Conservation (phyloP, 2,888 invertebrate genomes). For the Sminthurides aquaticus region DNA sequence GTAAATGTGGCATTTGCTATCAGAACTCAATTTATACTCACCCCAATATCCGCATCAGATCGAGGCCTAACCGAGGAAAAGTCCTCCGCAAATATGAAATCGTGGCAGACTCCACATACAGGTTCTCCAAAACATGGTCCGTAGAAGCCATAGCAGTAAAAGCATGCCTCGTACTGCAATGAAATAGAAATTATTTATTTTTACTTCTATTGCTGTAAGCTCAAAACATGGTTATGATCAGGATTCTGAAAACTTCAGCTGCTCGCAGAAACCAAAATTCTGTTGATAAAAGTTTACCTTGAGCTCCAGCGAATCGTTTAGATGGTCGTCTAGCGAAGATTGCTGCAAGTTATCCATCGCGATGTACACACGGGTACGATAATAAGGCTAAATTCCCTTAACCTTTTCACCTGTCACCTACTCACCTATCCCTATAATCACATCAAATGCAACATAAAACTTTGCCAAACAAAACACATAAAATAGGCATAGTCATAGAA, state of each 20-base stretch:
- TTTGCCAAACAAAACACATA: too few relatives aligned
- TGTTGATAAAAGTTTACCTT: conserved; percentile 8
- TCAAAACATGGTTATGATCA: too few relatives aligned
- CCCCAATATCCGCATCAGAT: conserved; percentile 10
- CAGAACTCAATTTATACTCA: conserved; percentile 8
- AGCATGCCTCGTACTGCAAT: conserved; percentile 62
- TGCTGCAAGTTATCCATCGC: conserved; percentile 17
- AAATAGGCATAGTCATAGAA: too few relatives aligned
- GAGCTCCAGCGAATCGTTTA: conserved; percentile 17
- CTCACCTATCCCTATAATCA: too few relatives aligned
- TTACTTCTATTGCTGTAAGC: conserved; percentile 6
- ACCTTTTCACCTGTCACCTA: too few relatives aligned
- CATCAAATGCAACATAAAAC: too few relatives aligned
- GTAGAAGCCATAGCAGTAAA: conserved; percentile 84
- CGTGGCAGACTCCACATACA: conserved; percentile 83
- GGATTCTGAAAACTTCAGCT: neutral
- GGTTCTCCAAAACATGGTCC: conserved; percentile 86
- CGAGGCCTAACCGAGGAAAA: conserved; percentile 39
- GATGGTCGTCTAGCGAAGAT: conserved; percentile 15
- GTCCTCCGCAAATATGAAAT: conserved; percentile 81
- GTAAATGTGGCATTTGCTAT: neutral
- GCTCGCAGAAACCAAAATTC: neutral
- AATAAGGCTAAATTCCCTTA: too few relatives aligned
- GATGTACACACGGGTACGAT: too few relatives aligned
- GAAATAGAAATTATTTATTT: neutral